Conservation (phyloP, 2,888 invertebrate genomes). For the Oscheius myriophilus region DNA sequence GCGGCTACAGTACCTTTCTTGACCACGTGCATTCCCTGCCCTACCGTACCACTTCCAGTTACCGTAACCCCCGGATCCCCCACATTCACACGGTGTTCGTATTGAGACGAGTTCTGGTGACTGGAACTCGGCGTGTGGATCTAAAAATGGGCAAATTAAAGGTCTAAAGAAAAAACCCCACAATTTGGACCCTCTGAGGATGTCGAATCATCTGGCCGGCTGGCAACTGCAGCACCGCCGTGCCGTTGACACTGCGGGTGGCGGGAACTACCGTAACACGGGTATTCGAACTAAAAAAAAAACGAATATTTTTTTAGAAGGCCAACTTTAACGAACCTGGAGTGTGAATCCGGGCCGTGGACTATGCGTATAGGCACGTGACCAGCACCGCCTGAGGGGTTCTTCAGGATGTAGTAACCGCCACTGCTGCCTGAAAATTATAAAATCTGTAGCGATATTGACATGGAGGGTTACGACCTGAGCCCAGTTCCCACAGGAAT, state of each 20-base stretch:
- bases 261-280: constrained; percentile 28
- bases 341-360: neutral
- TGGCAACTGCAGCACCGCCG: constrained; percentile 23
- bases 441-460: too few relatives aligned
- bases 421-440: neutral
- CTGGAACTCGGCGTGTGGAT: constrained; percentile 16
- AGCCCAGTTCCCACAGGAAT: too few relatives aligned
- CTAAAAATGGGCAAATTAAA: neutral
- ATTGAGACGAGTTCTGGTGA: neutral
- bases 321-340: neutral
- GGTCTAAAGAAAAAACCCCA: neutral
- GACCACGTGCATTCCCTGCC: neutral
- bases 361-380: neutral
- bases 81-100: constrained; percentile 12
- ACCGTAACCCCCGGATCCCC: constrained; percentile 27
- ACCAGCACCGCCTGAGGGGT: constrained; percentile 8
- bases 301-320: neutral
- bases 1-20: constrained; percentile 12
- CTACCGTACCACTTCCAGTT: constrained; percentile 12
- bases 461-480: too few relatives aligned
- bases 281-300: neutral
- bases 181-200: constrained; percentile 26
- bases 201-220: constrained; percentile 9
- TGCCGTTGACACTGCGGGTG: constrained; percentile 20
- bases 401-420: constrained; percentile 19